Evolutionary conservation across 2,888 invertebrate species (phyloP), one percentile per base, ranked within the genome.

Genomic region (Keiferia lycopersicella): DNA sequence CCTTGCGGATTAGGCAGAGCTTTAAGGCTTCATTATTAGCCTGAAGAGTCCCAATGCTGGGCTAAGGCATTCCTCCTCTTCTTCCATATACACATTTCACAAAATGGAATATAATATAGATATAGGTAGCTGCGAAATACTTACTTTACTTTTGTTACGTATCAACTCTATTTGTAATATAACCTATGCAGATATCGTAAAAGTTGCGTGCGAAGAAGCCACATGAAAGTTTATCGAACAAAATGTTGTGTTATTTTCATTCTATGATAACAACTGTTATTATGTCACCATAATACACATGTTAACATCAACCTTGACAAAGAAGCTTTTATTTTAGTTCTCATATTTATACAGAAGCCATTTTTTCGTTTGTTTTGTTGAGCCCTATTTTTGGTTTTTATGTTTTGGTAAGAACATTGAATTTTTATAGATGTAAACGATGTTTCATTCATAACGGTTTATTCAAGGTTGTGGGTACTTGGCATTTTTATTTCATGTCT

Each of bases 161-260:
- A 4, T 26, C 26, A 26, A 26, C 26, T 26, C 26, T 4, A 26
- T 26, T 26, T 26, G 26, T 26, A 26, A 34, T 34, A 34, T 7
- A 34, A 34, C 34, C 34, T 34, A 34, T 2, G 6, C 6, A 26
- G 6, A 6, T 34, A 34, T 34, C 34, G 8, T 34, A 34, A 34
- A 34, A n/a, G 14, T 65, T 50, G 65, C 65, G 63, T 63, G 65
- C 41, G 48, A 20, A 53, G 22, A 30, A 60, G 48, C 18, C 60
- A n/a, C 14, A 56, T n/a, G 26, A 57, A 61, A 63, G 48, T 63
- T 63, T 63, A 57, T 20, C 30, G 57, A 61, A 30, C 18, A 50
- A 45, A 58, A 61, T 34, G 50, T 18, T 34, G 50, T 48, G 39
- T 60, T 41, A 58, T 58, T 60, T 3, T 53, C 41, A 41, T 59